phyloP scores from a whole-genome alignment of 2,888 invertebrate genomes.

The Clitarchus hookeri region DNA sequence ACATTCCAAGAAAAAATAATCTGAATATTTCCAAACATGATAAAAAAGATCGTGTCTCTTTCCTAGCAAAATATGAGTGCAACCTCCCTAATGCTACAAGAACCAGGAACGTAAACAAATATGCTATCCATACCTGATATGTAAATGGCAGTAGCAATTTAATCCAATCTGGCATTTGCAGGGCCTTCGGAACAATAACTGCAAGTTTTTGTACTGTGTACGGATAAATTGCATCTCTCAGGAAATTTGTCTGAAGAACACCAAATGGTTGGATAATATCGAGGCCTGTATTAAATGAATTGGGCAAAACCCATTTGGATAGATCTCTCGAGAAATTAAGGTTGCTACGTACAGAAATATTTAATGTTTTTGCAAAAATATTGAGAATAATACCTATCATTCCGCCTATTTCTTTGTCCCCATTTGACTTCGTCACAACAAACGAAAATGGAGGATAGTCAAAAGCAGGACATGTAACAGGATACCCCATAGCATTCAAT shows the following conservation, averaged over 20 bases:
- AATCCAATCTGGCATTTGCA: neutral
- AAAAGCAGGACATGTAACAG: neutral
- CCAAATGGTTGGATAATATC: neutral
- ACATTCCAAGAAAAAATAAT: too few species aligned
- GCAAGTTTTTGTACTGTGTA: neutral
- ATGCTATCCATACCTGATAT: neutral
- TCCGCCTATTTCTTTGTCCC: neutral
- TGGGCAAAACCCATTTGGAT: neutral
- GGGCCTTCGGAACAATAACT: neutral
- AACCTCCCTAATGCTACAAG: neutral
- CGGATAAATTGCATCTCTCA: neutral
- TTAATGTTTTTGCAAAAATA: neutral
- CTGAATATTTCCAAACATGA: too few species aligned
- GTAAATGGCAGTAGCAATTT: neutral
- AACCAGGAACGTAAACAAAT: neutral
- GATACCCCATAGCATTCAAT: neutral
- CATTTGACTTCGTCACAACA: neutral
- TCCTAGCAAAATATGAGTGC: neutral
- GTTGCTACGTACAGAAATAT: neutral
- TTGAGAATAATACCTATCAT: neutral
- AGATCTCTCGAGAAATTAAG: neutral
- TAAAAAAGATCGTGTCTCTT: neutral
- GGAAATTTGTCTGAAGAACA: neutral
- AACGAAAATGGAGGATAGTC: neutral
- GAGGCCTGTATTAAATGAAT: neutral